phyloP scores from a whole-genome alignment of 1,140 invertebrate species.

The Temnothorax longispinosus region DNA sequence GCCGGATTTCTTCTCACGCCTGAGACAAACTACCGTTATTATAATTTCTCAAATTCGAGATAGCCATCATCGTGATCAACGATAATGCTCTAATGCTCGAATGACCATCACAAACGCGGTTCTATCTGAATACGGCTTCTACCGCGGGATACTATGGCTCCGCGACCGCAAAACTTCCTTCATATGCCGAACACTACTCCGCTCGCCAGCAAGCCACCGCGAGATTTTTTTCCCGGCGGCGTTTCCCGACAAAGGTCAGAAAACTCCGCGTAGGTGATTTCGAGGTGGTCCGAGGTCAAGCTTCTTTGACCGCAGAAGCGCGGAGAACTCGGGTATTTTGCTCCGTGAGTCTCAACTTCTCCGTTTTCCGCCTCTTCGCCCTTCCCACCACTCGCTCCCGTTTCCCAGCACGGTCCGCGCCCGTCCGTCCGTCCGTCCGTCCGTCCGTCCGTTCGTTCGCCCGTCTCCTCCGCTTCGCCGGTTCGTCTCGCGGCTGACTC shows the following conservation, averaged over 20 bases:
- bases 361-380: constrained; percentile 3
- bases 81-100: background rate
- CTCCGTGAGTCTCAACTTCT: constrained; percentile 54
- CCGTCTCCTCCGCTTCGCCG: background rate
- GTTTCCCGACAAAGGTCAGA: constrained; percentile 57
- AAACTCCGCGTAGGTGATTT: constrained; percentile 61
- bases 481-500: constrained; percentile 62
- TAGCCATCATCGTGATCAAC: background rate
- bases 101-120: background rate
- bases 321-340: constrained; percentile 58
- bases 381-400: background rate
- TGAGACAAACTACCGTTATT: background rate
- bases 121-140: background rate
- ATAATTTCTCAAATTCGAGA: background rate
- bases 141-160: background rate
- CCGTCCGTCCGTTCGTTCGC: background rate
- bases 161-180: constrained; percentile 54
- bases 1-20: background rate
- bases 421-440: background rate
- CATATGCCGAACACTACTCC: constrained; percentile 28
- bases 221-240: constrained; percentile 52
- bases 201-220: constrained; percentile 35
- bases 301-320: constrained; percentile 56
- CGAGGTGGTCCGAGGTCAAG: constrained; percentile 67
- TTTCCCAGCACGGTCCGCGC: constrained; percentile 11